Conservation (phyloP, 2,888 invertebrate species). For the Drosophila nr. fundita region DNA sequence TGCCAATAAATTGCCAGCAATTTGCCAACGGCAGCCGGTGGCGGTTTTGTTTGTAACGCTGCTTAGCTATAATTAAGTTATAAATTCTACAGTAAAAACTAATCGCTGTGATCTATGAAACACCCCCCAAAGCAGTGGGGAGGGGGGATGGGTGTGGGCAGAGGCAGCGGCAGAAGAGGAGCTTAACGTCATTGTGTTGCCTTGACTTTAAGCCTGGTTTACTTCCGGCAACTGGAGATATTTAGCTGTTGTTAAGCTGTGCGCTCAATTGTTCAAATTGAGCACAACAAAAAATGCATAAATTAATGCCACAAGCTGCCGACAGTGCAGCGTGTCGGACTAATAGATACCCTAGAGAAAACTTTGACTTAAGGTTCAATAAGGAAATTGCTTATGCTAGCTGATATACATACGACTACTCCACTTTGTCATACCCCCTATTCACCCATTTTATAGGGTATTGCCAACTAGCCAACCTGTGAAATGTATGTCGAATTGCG, state of each 20-base stretch:
- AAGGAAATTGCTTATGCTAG: not conserved
- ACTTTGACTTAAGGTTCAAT: not conserved
- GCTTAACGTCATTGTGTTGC: conserved; percentile 20
- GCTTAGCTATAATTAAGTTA: conserved; percentile 74
- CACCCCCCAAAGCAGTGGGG: conserved; percentile 53
- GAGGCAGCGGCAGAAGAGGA: not conserved
- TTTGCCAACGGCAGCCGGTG: conserved; percentile 55
- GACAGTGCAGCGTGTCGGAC: not conserved
- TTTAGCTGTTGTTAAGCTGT: conserved; percentile 45
- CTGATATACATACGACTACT: no score
- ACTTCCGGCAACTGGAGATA: conserved; percentile 52
- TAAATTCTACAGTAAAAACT: conserved; percentile 63
- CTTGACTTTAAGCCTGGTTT: conserved; percentile 45
- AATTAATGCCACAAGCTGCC: conserved; percentile 34
- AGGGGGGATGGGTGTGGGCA: not conserved
- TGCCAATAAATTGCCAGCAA: conserved; percentile 61
- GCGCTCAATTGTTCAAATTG: conserved; percentile 55
- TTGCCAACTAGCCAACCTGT: conserved; percentile 30
- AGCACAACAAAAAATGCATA: conserved; percentile 33
- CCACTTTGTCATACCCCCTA: not conserved
- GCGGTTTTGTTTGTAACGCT: conserved; percentile 61
- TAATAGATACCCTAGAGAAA: conserved; percentile 10
- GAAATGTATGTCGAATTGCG: conserved; percentile 70
- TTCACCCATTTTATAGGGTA: conserved; percentile 16
- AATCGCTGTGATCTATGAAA: conserved; percentile 67